These are phyloP conservation scores for Scrobipalpa atriplicella DNA, from an alignment of 2,888 invertebrate species.

Conservation along the genomic window DNA sequence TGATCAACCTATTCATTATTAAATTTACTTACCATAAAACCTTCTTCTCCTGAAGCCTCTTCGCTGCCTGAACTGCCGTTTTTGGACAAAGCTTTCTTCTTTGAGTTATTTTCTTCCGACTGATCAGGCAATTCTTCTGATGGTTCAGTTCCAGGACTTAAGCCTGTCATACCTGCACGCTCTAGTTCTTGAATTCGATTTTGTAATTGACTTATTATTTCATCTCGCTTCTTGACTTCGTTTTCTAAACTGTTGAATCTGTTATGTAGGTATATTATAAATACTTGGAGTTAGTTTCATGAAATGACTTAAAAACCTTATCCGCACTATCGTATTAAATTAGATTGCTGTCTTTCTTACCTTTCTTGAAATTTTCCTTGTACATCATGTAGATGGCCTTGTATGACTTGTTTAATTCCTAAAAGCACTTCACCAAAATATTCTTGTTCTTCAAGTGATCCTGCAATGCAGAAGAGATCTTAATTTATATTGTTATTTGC, in stretches of 20 bases:
- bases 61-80: constrained; percentile 76
- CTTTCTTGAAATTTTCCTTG: constrained; percentile 87
- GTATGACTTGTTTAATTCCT: constrained; percentile 92
- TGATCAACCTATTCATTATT: background rate
- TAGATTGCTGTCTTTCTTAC: too few relatives aligned
- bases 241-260: constrained; percentile 89
- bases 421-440: constrained; percentile 90
- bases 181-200: constrained; percentile 87
- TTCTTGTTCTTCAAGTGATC: constrained; percentile 88
- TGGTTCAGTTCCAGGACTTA: constrained; percentile 40
- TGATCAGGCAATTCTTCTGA: constrained; percentile 37
- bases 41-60: constrained; percentile 74
- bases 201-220: constrained; percentile 90
- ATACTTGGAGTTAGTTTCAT: background rate
- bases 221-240: constrained; percentile 91
- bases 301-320: background rate
- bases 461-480: constrained; percentile 60
- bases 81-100: constrained; percentile 47
- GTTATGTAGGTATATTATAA: constrained; percentile 25
- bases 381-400: constrained; percentile 87
- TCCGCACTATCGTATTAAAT: too few relatives aligned
- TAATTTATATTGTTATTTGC: background rate
- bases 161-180: constrained; percentile 57
- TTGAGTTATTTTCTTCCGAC: constrained; percentile 35
- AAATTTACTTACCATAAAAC: constrained; percentile 69